A percentile compares a stretch with the other conserved stretches of the same genome.
Evolutionary conservation across 2,797 vertebrate genomes (phyloP).

Genomic region (Danio choprae): DNA sequence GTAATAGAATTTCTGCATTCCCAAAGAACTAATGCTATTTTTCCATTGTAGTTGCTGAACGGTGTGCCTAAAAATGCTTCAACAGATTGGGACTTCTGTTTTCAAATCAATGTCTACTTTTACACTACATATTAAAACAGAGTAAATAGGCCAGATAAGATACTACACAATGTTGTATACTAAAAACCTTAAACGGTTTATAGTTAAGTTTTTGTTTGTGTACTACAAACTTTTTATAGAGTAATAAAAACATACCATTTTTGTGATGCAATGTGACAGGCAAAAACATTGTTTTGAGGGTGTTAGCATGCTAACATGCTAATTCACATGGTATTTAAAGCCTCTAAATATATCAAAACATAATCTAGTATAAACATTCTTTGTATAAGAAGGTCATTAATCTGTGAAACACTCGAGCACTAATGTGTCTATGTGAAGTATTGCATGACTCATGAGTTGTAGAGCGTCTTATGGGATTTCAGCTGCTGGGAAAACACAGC

Average conservation of each 20-base stretch:
- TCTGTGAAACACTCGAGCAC: not conserved
- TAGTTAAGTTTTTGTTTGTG: too few relatives aligned
- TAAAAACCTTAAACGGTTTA: too few relatives aligned
- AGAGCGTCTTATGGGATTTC: slow-evolving; percentile 19
- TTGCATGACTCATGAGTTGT: slow-evolving; percentile 14
- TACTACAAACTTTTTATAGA: too few relatives aligned
- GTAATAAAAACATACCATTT: not conserved
- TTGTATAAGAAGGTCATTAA: not conserved
- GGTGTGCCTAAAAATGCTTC: not conserved
- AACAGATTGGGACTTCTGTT: too few relatives aligned
- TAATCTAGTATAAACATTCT: slow-evolving; percentile 8
- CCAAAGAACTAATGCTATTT: not conserved
- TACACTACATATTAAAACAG: too few relatives aligned
- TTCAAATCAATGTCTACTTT: too few relatives aligned
- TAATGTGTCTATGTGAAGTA: slow-evolving; percentile 27
- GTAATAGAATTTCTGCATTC: not conserved
- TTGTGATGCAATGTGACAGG: not conserved
- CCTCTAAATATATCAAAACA: not conserved
- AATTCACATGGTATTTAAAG: not conserved
- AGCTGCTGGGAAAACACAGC: slow-evolving; percentile 45
- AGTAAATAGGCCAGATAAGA: too few relatives aligned
- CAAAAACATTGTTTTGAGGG: not conserved
- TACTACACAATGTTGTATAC: too few relatives aligned
- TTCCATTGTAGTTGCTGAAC: not conserved
- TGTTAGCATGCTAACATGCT: not conserved